Percentiles rank a stretch among this genome's conserved stretches.
phyloP scores from a whole-genome alignment of 1,140 invertebrate genomes.

The Harpegnathos saltator region DNA sequence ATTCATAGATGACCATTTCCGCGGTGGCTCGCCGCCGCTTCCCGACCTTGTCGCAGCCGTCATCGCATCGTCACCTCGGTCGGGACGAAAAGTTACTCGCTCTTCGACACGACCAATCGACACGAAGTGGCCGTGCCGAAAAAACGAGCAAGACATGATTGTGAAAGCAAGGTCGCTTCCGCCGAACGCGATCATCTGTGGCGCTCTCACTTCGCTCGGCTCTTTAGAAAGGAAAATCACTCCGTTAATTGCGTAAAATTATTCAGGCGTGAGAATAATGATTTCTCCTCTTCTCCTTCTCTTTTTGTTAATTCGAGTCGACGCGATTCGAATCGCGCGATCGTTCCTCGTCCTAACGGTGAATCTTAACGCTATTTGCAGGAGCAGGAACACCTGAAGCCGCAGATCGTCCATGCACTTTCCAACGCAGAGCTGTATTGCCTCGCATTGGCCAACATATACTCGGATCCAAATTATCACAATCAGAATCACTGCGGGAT shows the following conservation, averaged over 20 bases:
- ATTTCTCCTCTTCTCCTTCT: background rate
- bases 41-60: background rate
- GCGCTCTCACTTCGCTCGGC: slow-evolving; percentile 8
- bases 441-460: slow-evolving; percentile 97
- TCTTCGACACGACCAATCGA: background rate
- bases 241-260: slow-evolving; percentile 1
- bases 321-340: background rate
- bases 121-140: background rate
- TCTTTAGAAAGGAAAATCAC: slow-evolving; percentile 9
- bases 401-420: slow-evolving; percentile 95
- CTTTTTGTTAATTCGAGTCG: too few relatives aligned
- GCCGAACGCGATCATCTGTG: slow-evolving; percentile 24
- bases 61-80: background rate
- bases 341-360: background rate
- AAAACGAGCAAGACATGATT: background rate
- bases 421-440: slow-evolving; percentile 99
- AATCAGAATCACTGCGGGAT: slow-evolving; percentile 98
- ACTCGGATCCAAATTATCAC: slow-evolving; percentile 98
- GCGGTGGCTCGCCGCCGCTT: background rate
- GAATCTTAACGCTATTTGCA: slow-evolving; percentile 81
- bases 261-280: background rate
- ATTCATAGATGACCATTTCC: background rate
- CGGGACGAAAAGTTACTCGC: background rate
- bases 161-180: slow-evolving; percentile 7
- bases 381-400: slow-evolving; percentile 97